Base-by-base conservation (phyloP, 2,888 invertebrate genomes). In the Rhingia rostrata region DNA sequence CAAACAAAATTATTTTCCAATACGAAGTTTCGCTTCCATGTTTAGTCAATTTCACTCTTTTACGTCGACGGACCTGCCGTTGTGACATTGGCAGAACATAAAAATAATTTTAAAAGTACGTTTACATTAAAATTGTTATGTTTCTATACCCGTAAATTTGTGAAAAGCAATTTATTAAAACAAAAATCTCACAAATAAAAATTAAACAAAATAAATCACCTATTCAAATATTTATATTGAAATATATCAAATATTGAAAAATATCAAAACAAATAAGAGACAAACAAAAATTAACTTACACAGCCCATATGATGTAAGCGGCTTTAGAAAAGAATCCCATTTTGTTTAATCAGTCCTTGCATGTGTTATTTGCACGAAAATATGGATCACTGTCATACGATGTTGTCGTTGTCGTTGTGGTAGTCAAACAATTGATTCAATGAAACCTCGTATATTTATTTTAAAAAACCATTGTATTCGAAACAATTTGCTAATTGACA, bases 261-360 rank as follows among this genome's bases (percentile, higher is more conserved):
- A 45, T n/a, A 45, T 12, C 43, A 12, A 45, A 6, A 45, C 12
- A 4, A 47, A 47, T 22, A 47, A 22, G 2, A 22, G 1, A 2
- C 1, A 22, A 1, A 22, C 30, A 49, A 49, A 30, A 14, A n/a
- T 73, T 86, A 84, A 95, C 95, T 95, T 92, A 95, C 95, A 95
- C 95, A 92, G 95, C 95, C 93, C 95, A 95, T 90, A 95, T 94
- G 90, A 95, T 95, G 92, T 95, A 95, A 88, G 95, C 94, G 81
- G 95, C 95, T 92, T 95, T 95, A 80, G 95, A 95, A 88, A 95
- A 94, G 91, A 95, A 94, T 88, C 95, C 95, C 95, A 95, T 95
- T 87, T 73, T 87, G 56, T 58, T 9, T 43, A 5, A n/a, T 39
- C 67, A 22, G 14, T 45, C 54, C 61, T 67, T 79, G 43, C 56